These are phyloP conservation scores for Protobothrops flavoviridis DNA, from an alignment of 2,113 vertebrate genomes.

Conservation along the genomic window DNA sequence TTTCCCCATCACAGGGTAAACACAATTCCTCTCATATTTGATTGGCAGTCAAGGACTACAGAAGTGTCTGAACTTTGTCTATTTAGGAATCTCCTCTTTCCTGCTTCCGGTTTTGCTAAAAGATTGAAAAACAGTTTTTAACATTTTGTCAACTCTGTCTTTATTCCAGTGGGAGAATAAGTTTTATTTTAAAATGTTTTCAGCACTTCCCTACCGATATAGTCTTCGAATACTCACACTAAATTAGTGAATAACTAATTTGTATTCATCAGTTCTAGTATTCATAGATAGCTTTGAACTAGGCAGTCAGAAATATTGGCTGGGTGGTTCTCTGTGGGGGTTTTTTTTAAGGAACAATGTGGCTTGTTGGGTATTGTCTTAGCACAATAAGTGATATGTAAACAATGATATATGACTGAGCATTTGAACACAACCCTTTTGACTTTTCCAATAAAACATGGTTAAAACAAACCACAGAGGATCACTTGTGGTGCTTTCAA, in stretches of 20 bases:
- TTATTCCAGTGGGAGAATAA: background rate
- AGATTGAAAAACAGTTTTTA: background rate
- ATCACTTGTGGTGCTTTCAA: background rate
- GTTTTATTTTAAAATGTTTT: background rate
- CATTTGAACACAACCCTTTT: background rate
- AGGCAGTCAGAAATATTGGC: background rate
- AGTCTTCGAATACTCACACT: background rate
- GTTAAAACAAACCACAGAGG: background rate
- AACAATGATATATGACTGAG: background rate
- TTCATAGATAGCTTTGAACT: background rate
- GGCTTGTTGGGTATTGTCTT: background rate
- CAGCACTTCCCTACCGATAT: background rate
- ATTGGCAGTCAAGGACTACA: no score
- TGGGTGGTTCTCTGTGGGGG: background rate
- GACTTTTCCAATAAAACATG: background rate
- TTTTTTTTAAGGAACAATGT: background rate
- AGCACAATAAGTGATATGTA: background rate
- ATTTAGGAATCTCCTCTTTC: background rate
- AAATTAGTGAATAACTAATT: background rate
- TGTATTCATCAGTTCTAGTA: background rate
- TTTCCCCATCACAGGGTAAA: background rate
- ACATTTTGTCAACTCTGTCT: background rate
- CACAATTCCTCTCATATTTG: background rate
- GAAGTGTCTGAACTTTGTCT: background rate
- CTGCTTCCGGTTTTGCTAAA: background rate